phyloP scores from a whole-genome alignment of 2,797 vertebrate genomes.

The Potorous gilbertii region DNA sequence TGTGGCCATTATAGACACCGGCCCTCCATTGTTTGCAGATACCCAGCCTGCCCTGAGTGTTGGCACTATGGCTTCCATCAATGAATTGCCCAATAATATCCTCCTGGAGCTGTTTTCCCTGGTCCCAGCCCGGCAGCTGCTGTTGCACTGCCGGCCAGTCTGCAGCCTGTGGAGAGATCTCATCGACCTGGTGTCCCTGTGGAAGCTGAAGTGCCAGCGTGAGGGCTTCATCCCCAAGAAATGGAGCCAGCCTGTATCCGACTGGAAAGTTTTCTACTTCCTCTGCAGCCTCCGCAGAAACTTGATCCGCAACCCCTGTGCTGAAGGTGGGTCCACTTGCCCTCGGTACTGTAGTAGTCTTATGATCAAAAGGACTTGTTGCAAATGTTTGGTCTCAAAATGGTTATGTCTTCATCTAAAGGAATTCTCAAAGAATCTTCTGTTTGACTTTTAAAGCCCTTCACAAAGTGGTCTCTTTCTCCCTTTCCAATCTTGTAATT shows the following conservation, averaged over 20 bases:
- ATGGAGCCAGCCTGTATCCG: conserved; percentile 74
- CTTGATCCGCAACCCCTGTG: conserved; percentile 91
- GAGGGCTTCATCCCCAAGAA: conserved; percentile 81
- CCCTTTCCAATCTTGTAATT: too few species aligned
- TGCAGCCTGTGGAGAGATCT: conserved; percentile 90
- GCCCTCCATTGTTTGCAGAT: neutral
- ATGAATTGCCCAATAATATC: conserved; percentile 84
- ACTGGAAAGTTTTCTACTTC: conserved; percentile 91
- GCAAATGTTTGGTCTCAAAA: too few species aligned
- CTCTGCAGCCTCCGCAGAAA: conserved; percentile 87
- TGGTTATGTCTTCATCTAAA: too few species aligned
- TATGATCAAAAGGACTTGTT: too few species aligned
- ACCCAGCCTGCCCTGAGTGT: neutral
- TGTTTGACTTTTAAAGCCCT: too few species aligned
- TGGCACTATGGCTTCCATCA: conserved; percentile 60
- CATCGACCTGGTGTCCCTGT: conserved; percentile 89
- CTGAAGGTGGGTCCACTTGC: conserved; percentile 84
- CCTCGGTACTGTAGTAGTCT: neutral
- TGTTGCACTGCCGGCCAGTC: conserved; percentile 87
- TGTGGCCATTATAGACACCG: neutral
- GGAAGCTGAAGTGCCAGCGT: conserved; percentile 90
- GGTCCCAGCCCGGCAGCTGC: conserved; percentile 86
- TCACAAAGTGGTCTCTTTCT: too few species aligned
- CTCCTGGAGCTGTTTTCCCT: conserved; percentile 91
- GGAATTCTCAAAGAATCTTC: too few species aligned